phyloP scores from a whole-genome alignment of 2,888 invertebrate species.

The Tenthredo notha region DNA sequence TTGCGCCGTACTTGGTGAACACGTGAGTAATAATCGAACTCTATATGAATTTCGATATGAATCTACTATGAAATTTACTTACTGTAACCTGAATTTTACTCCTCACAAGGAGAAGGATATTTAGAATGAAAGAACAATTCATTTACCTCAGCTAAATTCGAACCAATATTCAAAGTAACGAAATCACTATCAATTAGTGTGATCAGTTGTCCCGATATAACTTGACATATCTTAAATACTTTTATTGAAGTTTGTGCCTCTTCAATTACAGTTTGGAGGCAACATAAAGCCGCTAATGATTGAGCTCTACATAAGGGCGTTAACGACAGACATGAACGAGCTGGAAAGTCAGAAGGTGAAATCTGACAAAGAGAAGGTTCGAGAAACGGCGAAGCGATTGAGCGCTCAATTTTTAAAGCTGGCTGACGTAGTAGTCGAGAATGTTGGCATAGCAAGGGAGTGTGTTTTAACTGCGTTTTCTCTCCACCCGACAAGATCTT shows the following conservation, averaged over 20 bases:
- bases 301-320: conserved; percentile 86
- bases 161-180: neutral
- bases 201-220: neutral
- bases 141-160: neutral
- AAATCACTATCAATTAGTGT: neutral
- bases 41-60: neutral
- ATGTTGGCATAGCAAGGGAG: conserved; percentile 84
- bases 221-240: neutral
- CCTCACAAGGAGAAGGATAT: neutral
- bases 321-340: conserved; percentile 89
- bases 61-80: neutral
- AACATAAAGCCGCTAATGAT: conserved; percentile 84
- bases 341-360: conserved; percentile 84
- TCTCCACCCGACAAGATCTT: conserved; percentile 83
- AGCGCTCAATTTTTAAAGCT: conserved; percentile 83
- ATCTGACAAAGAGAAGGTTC: conserved; percentile 79
- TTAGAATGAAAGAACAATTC: neutral
- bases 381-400: conserved; percentile 81
- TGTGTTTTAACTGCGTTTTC: conserved; percentile 89
- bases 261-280: conserved; percentile 79
- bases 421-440: conserved; percentile 81
- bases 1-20: conserved; percentile 79
- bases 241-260: neutral
- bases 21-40: conserved; percentile 72
- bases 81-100: neutral